These are phyloP conservation scores for Muscidifurax raptorellus DNA, from an alignment of 1,140 invertebrate genomes.

Conservation along the genomic window DNA sequence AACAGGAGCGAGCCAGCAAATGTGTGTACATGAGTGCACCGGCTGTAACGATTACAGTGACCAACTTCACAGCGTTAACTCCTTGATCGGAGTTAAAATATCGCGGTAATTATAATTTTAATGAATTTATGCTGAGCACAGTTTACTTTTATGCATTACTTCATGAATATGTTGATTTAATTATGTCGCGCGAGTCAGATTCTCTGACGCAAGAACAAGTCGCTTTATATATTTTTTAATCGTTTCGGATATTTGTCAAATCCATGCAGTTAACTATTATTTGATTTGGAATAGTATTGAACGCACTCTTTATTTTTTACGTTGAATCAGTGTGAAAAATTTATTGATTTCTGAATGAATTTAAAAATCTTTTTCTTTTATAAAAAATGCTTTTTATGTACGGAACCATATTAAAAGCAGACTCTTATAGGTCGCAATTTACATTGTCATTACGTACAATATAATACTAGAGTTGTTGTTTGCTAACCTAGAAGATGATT, in stretches of 20 bases:
- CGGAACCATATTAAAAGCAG: too few species aligned
- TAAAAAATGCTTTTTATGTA: too few species aligned
- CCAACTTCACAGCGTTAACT: neutral
- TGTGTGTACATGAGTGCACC: neutral
- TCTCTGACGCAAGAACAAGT: neutral
- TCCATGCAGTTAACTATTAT: neutral
- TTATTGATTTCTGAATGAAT: too few species aligned
- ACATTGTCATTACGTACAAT: too few species aligned
- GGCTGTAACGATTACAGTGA: neutral
- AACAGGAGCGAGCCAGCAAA: neutral
- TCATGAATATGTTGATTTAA: constrained; percentile 35
- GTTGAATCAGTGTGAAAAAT: too few species aligned
- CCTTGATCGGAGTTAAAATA: constrained; percentile 22
- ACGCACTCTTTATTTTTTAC: too few species aligned
- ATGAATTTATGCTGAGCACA: constrained; percentile 5
- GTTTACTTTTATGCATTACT: constrained; percentile 22
- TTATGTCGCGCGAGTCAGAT: neutral
- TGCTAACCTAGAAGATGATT: too few species aligned
- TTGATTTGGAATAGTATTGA: neutral
- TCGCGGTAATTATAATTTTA: constrained; percentile 30
- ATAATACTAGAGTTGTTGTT: too few species aligned
- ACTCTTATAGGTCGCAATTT: too few species aligned
- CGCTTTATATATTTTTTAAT: neutral
- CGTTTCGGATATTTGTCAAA: neutral
- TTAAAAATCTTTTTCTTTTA: too few species aligned